phyloP scores from a whole-genome alignment of 1,140 invertebrate species.

The Panulirus ornatus region DNA sequence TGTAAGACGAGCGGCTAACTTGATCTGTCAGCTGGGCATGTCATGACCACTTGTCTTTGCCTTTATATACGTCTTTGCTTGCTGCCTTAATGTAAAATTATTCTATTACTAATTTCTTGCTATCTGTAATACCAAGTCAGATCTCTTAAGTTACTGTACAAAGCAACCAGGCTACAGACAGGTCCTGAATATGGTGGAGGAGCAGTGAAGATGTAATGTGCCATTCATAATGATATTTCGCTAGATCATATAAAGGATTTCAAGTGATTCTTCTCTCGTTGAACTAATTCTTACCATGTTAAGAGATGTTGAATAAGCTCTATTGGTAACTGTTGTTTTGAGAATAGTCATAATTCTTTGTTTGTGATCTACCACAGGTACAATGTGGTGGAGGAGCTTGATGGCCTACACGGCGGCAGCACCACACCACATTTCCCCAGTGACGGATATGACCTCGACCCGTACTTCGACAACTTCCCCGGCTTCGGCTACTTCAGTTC shows the following conservation, averaged over 20 bases:
- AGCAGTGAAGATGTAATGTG: no score
- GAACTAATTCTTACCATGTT: neutral
- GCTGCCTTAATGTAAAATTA: no score
- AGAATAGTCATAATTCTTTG: neutral
- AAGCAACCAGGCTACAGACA: no score
- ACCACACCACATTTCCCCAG: neutral
- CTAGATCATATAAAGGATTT: neutral
- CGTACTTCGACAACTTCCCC: constrained; percentile 42
- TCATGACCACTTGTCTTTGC: no score
- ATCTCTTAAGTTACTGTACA: no score
- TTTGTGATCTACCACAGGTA: neutral
- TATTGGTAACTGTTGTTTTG: neutral
- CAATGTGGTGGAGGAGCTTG: neutral
- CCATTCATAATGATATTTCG: neutral
- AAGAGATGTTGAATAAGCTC: neutral
- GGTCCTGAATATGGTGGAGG: no score
- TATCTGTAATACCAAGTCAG: no score
- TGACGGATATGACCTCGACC: constrained; percentile 35
- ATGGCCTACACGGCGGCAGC: neutral
- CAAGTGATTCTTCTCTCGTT: neutral
- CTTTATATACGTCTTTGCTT: no score
- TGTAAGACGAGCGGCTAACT: no score
- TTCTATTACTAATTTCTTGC: no score
- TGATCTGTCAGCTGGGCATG: no score
- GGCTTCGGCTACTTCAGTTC: constrained; percentile 39